Evolutionary conservation across 2,888 invertebrate species (phyloP).

Genomic region (Ramazzottius varieornatus): DNA sequence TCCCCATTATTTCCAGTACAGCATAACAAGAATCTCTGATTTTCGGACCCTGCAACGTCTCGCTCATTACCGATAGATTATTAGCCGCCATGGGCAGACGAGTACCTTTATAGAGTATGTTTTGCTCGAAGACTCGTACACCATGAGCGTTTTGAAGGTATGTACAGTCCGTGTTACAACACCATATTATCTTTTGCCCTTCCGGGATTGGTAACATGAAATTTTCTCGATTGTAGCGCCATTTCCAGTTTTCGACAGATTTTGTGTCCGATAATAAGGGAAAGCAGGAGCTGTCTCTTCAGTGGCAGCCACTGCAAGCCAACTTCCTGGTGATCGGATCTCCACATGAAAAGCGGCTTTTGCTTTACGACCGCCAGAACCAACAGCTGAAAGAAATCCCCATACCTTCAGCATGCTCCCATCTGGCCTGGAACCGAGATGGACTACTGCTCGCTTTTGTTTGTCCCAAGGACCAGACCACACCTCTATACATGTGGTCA

Average conservation of each 20-base stretch:
- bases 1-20: not conserved
- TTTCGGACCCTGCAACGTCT: too few relatives aligned
- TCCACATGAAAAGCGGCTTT: not conserved
- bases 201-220: not conserved
- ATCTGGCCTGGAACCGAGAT: not conserved
- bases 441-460: not conserved
- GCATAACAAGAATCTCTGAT: too few relatives aligned
- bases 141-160: not conserved
- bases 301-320: not conserved
- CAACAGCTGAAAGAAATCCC: not conserved
- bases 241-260: not conserved
- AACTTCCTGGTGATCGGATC: not conserved
- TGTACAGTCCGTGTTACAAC: too few relatives aligned
- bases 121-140: not conserved
- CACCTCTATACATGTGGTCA: not conserved
- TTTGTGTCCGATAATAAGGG: not conserved
- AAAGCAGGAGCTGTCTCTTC: not conserved
- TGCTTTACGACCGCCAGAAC: not conserved
- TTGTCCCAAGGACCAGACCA: not conserved
- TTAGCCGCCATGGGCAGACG: not conserved
- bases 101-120: not conserved
- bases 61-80: too few relatives aligned
- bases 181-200: too few relatives aligned
- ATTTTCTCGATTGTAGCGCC: not conserved
- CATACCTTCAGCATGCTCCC: not conserved